Evolutionary conservation across 1,140 invertebrate species (phyloP).

Genomic region (Drosophila insularis): DNA sequence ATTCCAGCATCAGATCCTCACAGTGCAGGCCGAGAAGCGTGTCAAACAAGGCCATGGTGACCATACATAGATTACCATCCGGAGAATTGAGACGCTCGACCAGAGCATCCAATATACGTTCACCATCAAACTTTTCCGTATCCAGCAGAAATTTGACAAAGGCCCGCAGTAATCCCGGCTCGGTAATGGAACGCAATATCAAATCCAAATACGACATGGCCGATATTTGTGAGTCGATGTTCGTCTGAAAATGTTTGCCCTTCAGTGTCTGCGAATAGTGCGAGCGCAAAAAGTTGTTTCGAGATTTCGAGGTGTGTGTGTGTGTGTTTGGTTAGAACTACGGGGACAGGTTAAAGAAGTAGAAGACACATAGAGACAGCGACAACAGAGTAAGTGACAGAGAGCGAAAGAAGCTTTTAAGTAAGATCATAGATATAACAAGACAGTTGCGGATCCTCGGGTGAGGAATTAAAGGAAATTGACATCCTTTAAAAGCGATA

Average conservation of each 20-base stretch:
- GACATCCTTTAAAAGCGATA: too few relatives aligned
- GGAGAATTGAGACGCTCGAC: constrained; percentile 88
- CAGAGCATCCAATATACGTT: constrained; percentile 89
- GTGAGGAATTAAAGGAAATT: too few relatives aligned
- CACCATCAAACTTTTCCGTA: constrained; percentile 91
- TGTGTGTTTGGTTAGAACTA: constrained; percentile 60
- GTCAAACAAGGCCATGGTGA: constrained; percentile 94
- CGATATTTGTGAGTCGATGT: constrained; percentile 93
- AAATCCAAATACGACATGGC: constrained; percentile 96
- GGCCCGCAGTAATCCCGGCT: constrained; percentile 91
- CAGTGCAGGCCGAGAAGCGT: constrained; percentile 96
- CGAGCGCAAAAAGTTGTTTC: constrained; percentile 79
- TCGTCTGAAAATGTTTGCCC: constrained; percentile 86
- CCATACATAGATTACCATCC: constrained; percentile 91
- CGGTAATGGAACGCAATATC: constrained; percentile 92
- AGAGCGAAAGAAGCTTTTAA: constrained; percentile 16
- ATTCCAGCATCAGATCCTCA: constrained; percentile 98
- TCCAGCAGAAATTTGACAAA: constrained; percentile 94
- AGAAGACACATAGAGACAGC: constrained; percentile 55
- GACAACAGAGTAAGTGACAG: constrained; percentile 12
- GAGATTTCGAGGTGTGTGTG: constrained; percentile 78
- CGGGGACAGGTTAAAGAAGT: constrained; percentile 43
- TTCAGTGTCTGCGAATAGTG: constrained; percentile 82
- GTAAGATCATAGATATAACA: not conserved
- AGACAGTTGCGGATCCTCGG: not conserved